Percentiles rank a stretch among this genome's conserved stretches.
Conservation (phyloP, 2,113 vertebrate species). For the Osmerus mordax region DNA sequence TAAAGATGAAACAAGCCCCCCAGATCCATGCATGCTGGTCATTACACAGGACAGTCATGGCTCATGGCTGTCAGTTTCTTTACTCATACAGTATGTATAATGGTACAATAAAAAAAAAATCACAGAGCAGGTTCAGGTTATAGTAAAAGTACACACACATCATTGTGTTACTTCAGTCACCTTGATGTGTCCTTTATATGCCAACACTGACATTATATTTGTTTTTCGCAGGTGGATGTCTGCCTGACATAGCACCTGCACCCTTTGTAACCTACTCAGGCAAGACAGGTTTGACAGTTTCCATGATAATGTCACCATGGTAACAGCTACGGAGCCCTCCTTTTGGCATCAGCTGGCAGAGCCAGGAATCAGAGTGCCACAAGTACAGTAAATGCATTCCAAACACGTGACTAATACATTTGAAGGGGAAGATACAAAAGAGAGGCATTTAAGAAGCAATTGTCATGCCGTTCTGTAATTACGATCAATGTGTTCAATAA, state of each 20-base stretch:
- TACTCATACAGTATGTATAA: neutral
- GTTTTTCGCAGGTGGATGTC: too few relatives aligned
- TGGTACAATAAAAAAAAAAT: neutral
- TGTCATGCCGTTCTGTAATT: too few relatives aligned
- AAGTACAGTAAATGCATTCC: neutral
- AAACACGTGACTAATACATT: neutral
- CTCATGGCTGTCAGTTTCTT: neutral
- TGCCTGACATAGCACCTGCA: neutral
- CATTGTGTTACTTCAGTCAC: too few relatives aligned
- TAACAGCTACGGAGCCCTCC: constrained; percentile 14
- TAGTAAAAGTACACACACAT: too few relatives aligned
- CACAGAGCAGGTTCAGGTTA: neutral
- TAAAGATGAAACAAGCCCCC: neutral
- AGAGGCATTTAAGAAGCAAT: too few relatives aligned
- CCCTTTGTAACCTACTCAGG: neutral
- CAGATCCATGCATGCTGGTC: constrained; percentile 6
- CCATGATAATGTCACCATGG: constrained; percentile 27
- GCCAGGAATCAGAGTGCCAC: neutral
- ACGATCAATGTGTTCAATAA: too few relatives aligned
- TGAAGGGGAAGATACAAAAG: neutral
- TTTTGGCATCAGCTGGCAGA: constrained; percentile 5
- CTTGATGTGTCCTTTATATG: too few relatives aligned
- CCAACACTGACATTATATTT: too few relatives aligned
- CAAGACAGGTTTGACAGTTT: constrained; percentile 7
- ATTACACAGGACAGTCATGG: neutral